Conservation (phyloP, 1,140 invertebrate species). For the Drosophila navojoa region DNA sequence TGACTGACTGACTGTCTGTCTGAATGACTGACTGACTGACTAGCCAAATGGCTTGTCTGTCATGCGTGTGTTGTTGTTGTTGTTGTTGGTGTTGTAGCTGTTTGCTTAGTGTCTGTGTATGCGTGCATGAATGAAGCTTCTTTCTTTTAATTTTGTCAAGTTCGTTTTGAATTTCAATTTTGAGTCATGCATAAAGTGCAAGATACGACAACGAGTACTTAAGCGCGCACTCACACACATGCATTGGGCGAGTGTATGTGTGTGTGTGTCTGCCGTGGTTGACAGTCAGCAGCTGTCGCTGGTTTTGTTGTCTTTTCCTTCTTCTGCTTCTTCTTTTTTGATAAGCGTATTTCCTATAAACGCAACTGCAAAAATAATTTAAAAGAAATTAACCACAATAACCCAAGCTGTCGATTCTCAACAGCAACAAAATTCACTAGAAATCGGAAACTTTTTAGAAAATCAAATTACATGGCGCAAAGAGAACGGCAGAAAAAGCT, state of each 20-base stretch:
- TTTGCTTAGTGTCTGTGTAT: slow-evolving; percentile 58
- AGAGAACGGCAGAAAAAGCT: slow-evolving; percentile 43
- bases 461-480: slow-evolving; percentile 76
- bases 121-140: slow-evolving; percentile 81
- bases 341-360: slow-evolving; percentile 59
- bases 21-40: slow-evolving; percentile 36
- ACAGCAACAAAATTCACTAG: slow-evolving; percentile 77
- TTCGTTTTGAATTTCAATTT: slow-evolving; percentile 83
- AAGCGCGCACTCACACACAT: slow-evolving; percentile 28
- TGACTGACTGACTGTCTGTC: slow-evolving; percentile 40
- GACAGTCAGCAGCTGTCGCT: slow-evolving; percentile 64
- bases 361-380: slow-evolving; percentile 72
- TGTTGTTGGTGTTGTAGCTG: slow-evolving; percentile 44
- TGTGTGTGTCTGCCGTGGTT: slow-evolving; percentile 2
- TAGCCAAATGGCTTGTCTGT: slow-evolving; percentile 43
- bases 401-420: slow-evolving; percentile 68
- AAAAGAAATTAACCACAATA: slow-evolving; percentile 83
- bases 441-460: slow-evolving; percentile 82
- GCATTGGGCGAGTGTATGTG: background rate
- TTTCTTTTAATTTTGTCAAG: slow-evolving; percentile 83
- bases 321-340: slow-evolving; percentile 33
- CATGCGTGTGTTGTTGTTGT: slow-evolving; percentile 58
- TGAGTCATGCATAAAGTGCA: slow-evolving; percentile 72
- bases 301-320: slow-evolving; percentile 13
- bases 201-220: slow-evolving; percentile 60